These are phyloP conservation scores for Linnaemya vulpina DNA, from an alignment of 2,888 invertebrate species.

Conservation along the genomic window DNA sequence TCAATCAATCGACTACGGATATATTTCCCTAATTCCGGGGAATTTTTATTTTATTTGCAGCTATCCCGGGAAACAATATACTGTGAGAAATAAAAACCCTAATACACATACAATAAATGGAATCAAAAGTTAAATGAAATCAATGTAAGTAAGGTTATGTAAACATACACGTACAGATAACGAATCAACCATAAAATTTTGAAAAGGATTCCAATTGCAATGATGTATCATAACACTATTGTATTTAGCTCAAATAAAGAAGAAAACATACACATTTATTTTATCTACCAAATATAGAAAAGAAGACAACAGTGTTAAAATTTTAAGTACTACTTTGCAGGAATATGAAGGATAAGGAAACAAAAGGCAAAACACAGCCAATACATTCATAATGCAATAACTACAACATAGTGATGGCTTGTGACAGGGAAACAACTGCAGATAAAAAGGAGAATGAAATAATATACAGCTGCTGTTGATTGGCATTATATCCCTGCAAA, in stretches of 20 bases:
- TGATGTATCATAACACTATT: conserved; percentile 37
- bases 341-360: conserved; percentile 48
- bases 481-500: background rate
- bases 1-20: no score
- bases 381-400: conserved; percentile 12
- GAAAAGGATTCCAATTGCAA: conserved; percentile 42
- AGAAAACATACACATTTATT: background rate
- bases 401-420: conserved; percentile 19
- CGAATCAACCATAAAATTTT: conserved; percentile 24
- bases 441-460: background rate
- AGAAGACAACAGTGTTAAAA: conserved; percentile 48
- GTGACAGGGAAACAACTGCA: conserved; percentile 35
- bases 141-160: conserved; percentile 15
- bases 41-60: no score
- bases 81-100: no score
- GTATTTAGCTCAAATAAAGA: conserved; percentile 15
- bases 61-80: no score
- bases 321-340: conserved; percentile 32
- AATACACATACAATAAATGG: background rate
- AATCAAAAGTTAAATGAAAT: background rate
- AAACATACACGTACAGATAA: background rate
- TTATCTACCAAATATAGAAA: conserved; percentile 38
- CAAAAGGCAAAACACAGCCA: background rate
- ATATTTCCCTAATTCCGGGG: no score
- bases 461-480: background rate